These are phyloP conservation scores for Leptopilina drosophilae DNA, from an alignment of 2,888 invertebrate genomes.

Conservation along the genomic window DNA sequence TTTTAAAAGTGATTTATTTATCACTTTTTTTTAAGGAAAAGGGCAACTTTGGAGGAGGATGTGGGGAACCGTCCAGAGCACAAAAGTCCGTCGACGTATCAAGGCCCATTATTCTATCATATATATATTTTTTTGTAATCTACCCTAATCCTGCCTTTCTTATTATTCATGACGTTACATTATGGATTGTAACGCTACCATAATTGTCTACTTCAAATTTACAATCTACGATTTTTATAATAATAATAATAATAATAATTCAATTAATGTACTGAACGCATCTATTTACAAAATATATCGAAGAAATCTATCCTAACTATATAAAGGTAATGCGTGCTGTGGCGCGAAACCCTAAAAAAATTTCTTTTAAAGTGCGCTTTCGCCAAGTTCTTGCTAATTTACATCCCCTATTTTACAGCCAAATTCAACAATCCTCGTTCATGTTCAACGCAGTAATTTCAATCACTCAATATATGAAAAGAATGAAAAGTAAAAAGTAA, in stretches of 20 bases:
- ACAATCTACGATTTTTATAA: conserved; percentile 53
- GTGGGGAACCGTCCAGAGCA: conserved; percentile 66
- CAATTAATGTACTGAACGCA: conserved; percentile 61
- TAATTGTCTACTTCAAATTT: conserved; percentile 48
- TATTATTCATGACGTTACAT: conserved; percentile 56
- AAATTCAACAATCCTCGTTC: conserved; percentile 74
- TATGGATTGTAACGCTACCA: conserved; percentile 67
- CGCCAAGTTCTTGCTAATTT: conserved; percentile 66
- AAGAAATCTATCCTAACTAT: conserved; percentile 72
- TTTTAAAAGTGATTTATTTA: conserved; percentile 67
- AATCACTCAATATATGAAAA: conserved; percentile 47
- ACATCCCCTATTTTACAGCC: conserved; percentile 74
- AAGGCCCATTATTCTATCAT: conserved; percentile 67
- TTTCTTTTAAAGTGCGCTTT: conserved; percentile 65
- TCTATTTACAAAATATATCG: conserved; percentile 74
- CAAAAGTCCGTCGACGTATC: conserved; percentile 66
- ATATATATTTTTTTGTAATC: conserved; percentile 53
- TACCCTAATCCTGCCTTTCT: conserved; percentile 69
- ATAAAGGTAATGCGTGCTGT: conserved; percentile 69
- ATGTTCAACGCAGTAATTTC: conserved; percentile 65
- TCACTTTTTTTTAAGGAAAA: conserved; percentile 63
- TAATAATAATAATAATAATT: conserved; percentile 51
- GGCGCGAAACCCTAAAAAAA: conserved; percentile 67
- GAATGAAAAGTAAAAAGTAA: conserved; percentile 7
- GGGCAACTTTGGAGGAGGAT: conserved; percentile 69